These are phyloP conservation scores for Euura lappo DNA, from an alignment of 1,140 invertebrate species.

Conservation along the genomic window DNA sequence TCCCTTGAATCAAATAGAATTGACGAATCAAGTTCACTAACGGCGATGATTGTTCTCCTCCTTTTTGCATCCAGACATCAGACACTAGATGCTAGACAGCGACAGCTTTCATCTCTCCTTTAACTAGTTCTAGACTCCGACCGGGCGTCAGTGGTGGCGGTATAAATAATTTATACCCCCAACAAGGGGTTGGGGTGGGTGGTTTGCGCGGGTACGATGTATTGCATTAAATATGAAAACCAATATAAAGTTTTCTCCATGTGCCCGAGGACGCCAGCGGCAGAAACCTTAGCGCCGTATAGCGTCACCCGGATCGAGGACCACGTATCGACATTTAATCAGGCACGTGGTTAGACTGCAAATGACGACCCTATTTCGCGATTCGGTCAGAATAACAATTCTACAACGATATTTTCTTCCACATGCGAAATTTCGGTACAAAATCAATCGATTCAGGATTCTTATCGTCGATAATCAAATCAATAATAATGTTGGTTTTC, in stretches of 20 bases:
- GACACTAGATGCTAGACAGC: no score
- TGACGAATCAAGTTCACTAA: no score
- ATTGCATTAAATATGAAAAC: slow-evolving; percentile 54
- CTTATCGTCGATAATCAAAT: no score
- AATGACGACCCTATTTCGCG: slow-evolving; percentile 15
- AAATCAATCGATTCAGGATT: no score
- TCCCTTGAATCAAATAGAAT: no score
- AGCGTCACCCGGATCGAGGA: not conserved
- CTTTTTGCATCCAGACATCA: no score
- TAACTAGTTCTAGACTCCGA: not conserved
- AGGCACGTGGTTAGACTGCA: slow-evolving; percentile 29
- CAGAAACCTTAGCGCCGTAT: no score
- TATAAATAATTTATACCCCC: slow-evolving; percentile 49
- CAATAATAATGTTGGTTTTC: not conserved
- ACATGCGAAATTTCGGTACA: no score
- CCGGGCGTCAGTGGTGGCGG: slow-evolving; percentile 4
- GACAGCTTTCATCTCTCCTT: not conserved
- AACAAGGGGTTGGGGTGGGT: slow-evolving; percentile 17
- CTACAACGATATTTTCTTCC: no score
- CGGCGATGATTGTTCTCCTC: no score
- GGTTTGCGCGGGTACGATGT: slow-evolving; percentile 11
- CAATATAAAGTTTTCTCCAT: slow-evolving; percentile 47
- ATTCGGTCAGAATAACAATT: no score
- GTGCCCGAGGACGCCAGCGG: not conserved
- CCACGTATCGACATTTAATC: slow-evolving; percentile 37